Evolutionary conservation across 2,797 vertebrate genomes (phyloP).

Genomic region (Alca torda): DNA sequence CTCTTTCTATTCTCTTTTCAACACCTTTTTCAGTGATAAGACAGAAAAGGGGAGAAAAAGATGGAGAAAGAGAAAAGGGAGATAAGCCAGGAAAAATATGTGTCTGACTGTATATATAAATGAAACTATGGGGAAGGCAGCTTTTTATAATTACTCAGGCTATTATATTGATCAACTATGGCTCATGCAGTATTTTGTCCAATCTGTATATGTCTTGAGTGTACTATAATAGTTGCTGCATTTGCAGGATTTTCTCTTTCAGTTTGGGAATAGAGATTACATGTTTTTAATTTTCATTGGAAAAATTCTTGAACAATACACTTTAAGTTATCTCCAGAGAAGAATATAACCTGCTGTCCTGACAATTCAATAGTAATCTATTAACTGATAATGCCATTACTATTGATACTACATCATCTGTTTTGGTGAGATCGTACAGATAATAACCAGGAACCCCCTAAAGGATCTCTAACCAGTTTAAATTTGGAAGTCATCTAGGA

Average conservation of each 20-base stretch:
- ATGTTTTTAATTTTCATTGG: slow-evolving; percentile 55
- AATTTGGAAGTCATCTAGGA: slow-evolving; percentile 21
- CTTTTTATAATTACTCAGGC: neutral
- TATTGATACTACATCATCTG: slow-evolving; percentile 63
- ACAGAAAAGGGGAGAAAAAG: neutral
- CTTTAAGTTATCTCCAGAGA: slow-evolving; percentile 48
- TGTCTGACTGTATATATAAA: neutral
- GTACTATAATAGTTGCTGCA: neutral
- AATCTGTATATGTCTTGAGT: neutral
- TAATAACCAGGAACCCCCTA: slow-evolving; percentile 6
- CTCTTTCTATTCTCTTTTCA: neutral
- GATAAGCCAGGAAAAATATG: neutral
- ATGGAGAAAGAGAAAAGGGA: neutral
- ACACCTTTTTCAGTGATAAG: neutral
- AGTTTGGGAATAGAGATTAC: slow-evolving; percentile 13
- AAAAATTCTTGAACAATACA: slow-evolving; percentile 52
- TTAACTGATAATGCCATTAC: slow-evolving; percentile 75
- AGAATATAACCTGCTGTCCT: slow-evolving; percentile 48
- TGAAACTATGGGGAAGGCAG: neutral
- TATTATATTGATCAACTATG: neutral
- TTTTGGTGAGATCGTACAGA: slow-evolving; percentile 51
- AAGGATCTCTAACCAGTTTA: slow-evolving; percentile 55
- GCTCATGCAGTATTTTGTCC: neutral
- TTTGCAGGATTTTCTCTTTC: slow-evolving; percentile 40
- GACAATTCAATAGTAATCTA: slow-evolving; percentile 69